Evolutionary conservation across 2,888 invertebrate genomes (phyloP), one percentile per base, ranked within the genome.

Genomic region (Drosophila eohydei): DNA sequence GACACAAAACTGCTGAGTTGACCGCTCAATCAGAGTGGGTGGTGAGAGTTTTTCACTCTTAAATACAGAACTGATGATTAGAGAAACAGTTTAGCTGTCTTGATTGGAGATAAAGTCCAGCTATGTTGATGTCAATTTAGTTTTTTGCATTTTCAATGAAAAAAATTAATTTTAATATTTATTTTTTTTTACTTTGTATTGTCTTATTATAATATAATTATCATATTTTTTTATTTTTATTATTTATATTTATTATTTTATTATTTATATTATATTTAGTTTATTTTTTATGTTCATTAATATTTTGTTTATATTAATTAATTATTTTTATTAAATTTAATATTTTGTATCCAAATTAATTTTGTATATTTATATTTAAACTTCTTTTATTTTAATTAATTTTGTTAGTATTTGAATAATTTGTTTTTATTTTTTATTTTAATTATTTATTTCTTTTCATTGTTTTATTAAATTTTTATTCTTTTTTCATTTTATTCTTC

Each of bases 1-100:
- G 36, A 28, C 44, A 44, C 30, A 21, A 36, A 46, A 28, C 58
- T 48, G 26, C 16, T 12, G 26, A 57, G 4, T n/a, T 44, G 57
- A 57, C 11, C 44, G 9, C 56, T 57, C 56, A 44, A 34, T 57
- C 56, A 11, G 44, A 34, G 44, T 57, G 56, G 56, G 56, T 57
- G 56, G 44, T 26, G 56, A 21, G 43, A 43, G 32, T 21, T 34
- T 14, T n/a, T n/a, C n/a, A 7, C 11, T 30, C 30, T 16, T 16
- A 0, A 32, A 6, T 30, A 11, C 48, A 48, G 48, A 4, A 5
- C 5, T 30, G 9, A 11, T 16, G 16, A 50, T 32, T 1, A 11
- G 16, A 16, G 12, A 50, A 32, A 16, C 5, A 32, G 9, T 32
- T 48, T 48, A 48, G 1, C 11, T 11, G 5, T 32, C 30, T 16